Conservation (phyloP, 2,113 vertebrate genomes). For the Leucopsar rothschildi region DNA sequence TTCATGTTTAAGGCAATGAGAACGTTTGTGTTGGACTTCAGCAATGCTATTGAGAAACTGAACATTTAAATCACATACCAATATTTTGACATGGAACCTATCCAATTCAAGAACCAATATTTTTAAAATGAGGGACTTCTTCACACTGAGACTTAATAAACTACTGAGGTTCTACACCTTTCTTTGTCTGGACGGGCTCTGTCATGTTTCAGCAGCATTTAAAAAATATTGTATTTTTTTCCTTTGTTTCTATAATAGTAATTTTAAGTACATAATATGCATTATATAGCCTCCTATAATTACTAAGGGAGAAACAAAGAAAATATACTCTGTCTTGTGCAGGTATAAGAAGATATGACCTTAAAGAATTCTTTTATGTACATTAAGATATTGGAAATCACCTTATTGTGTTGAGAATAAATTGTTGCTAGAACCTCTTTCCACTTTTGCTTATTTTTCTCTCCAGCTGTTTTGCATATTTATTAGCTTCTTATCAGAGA, state of each 20-base stretch:
- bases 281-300: background rate
- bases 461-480: conserved; percentile 20
- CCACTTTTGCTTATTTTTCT: conserved; percentile 12
- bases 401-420: background rate
- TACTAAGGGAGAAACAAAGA: background rate
- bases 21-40: background rate
- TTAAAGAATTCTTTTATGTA: conserved; percentile 18
- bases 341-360: background rate
- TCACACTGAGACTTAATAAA: background rate
- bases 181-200: background rate
- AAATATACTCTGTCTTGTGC: background rate
- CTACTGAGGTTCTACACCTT: background rate
- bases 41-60: background rate
- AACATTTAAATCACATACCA: background rate
- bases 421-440: background rate
- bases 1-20: background rate
- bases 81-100: background rate
- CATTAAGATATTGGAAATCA: background rate
- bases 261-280: background rate
- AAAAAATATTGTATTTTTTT: background rate
- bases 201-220: background rate
- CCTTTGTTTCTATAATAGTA: background rate
- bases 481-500: conserved; percentile 32
- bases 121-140: background rate
- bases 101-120: background rate